phyloP scores from a whole-genome alignment of 2,888 invertebrate species.

The Hypsopygia costalis region DNA sequence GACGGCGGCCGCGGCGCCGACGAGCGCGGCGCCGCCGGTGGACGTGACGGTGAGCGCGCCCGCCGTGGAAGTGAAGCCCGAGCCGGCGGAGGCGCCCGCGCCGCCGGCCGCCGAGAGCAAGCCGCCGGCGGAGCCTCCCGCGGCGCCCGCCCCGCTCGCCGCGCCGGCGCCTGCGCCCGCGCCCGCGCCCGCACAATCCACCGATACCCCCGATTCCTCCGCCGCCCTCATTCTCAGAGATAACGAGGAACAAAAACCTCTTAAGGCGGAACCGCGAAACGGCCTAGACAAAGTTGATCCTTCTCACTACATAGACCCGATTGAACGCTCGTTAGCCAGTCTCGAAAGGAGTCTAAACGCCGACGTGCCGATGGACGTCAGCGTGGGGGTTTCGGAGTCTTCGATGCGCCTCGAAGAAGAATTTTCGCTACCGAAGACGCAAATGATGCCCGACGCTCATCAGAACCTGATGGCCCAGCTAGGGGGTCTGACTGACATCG shows the following conservation, averaged over 20 bases:
- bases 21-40: conserved; percentile 25
- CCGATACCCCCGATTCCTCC: conserved; percentile 36
- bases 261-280: conserved; percentile 59
- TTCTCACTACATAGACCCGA: conserved; percentile 82
- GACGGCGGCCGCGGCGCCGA: conserved; percentile 19
- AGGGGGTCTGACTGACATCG: conserved; percentile 59
- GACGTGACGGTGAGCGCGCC: conserved; percentile 25
- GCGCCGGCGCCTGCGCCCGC: conserved; percentile 13
- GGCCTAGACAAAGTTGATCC: conserved; percentile 66
- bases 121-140: conserved; percentile 23
- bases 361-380: conserved; percentile 78
- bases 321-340: conserved; percentile 86
- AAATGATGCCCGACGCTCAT: conserved; percentile 57
- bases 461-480: conserved; percentile 70
- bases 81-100: conserved; percentile 38
- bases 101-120: conserved; percentile 35
- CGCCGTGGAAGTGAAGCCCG: conserved; percentile 31
- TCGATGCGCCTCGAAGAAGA: conserved; percentile 72
- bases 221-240: conserved; percentile 34
- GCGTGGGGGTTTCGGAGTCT: conserved; percentile 67
- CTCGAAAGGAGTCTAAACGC: conserved; percentile 83
- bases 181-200: conserved; percentile 16
- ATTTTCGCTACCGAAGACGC: conserved; percentile 63
- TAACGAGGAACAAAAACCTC: conserved; percentile 40
- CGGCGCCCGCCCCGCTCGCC: conserved; percentile 38